Conservation (phyloP, 2,797 vertebrate genomes). For the Mormyrus hasselquistii region DNA sequence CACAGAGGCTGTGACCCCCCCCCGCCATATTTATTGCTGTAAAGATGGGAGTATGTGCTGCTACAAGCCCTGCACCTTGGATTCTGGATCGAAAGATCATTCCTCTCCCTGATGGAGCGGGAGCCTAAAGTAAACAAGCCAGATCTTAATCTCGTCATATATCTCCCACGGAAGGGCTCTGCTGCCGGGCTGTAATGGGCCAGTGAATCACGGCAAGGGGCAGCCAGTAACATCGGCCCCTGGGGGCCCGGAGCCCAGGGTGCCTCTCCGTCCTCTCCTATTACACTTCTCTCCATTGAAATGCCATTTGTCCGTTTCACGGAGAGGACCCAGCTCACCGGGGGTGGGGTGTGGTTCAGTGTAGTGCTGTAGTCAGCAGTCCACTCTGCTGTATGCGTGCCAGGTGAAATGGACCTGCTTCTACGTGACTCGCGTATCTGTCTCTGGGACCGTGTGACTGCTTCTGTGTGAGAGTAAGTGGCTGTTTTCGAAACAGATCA, state of each 20-base stretch:
- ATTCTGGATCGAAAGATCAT: not conserved
- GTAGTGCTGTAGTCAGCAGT: not conserved
- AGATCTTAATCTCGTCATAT: conserved; percentile 39
- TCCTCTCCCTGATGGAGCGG: not conserved
- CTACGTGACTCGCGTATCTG: not conserved
- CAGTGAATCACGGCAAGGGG: conserved; percentile 46
- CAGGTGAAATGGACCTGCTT: not conserved
- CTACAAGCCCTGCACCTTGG: not conserved
- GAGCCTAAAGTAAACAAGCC: conserved; percentile 37
- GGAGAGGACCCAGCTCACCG: not conserved
- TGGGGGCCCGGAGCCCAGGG: conserved; percentile 23
- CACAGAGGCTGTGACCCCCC: not conserved
- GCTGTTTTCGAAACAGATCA: not conserved
- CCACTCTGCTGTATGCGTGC: not conserved
- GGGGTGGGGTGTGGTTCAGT: not conserved
- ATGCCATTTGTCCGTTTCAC: not conserved
- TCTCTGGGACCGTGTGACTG: not conserved
- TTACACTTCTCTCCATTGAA: not conserved
- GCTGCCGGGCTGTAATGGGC: conserved; percentile 39
- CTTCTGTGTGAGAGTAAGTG: not conserved
- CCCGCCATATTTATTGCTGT: not conserved
- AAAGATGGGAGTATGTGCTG: not conserved
- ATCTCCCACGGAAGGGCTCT: conserved; percentile 45
- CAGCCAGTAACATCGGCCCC: conserved; percentile 15
- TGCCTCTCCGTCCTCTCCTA: conserved; percentile 1